These are phyloP conservation scores for Therioaphis trifolii DNA, from an alignment of 2,888 invertebrate genomes.

Conservation along the genomic window DNA sequence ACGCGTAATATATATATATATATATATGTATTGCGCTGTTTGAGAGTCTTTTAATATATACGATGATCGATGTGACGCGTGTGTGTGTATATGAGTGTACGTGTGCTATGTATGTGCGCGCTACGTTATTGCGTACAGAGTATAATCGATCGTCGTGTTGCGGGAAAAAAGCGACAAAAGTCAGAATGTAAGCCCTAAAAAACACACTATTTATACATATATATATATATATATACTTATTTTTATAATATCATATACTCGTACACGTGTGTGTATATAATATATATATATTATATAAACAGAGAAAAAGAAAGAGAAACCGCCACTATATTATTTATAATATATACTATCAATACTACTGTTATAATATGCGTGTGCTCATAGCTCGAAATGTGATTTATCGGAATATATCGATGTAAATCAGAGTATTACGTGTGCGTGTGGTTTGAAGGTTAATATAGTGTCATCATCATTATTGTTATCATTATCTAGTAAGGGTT, in stretches of 20 bases:
- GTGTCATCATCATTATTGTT: neutral
- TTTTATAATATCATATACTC: no score
- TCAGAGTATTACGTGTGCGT: neutral
- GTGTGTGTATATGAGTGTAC: no score
- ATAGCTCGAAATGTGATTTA: neutral
- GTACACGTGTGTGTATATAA: no score
- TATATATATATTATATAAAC: neutral
- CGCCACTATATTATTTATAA: neutral
- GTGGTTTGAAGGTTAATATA: neutral
- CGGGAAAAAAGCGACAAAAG: neutral
- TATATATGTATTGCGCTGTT: neutral
- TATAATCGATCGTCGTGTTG: neutral
- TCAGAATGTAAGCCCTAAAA: neutral
- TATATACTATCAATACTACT: neutral
- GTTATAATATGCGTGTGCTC: neutral
- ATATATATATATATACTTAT: neutral
- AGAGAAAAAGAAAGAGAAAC: neutral
- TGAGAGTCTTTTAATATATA: neutral
- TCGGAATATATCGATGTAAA: neutral
- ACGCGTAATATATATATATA: neutral
- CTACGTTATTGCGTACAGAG: neutral
- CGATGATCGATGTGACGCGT: constrained; percentile 6
- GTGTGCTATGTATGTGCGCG: no score
- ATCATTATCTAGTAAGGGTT: constrained; percentile 12
- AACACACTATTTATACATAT: neutral